Percentiles rank a stretch among this genome's conserved stretches.
Evolutionary conservation across 2,797 vertebrate genomes (phyloP).

Genomic region (Hyperoplus lanceolatus): DNA sequence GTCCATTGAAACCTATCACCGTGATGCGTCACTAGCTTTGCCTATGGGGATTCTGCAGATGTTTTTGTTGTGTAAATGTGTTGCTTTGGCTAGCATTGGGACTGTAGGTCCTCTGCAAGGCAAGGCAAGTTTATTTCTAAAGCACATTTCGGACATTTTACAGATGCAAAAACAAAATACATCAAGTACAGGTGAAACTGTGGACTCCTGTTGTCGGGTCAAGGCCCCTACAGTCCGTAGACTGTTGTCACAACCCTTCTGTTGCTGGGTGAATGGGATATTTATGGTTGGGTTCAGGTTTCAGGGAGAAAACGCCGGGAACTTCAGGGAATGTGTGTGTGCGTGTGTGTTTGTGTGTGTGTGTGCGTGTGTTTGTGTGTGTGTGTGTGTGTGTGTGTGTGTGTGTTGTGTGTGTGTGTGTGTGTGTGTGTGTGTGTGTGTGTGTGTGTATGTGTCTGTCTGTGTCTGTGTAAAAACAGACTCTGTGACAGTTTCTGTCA

Average conservation of each 20-base stretch:
- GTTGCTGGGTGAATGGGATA: constrained; percentile 77
- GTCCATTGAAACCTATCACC: constrained; percentile 6
- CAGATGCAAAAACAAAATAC: background rate
- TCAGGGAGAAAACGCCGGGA: constrained; percentile 46
- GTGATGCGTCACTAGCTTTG: background rate
- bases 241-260: constrained; percentile 61
- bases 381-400: constrained; percentile 1
- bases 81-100: too few relatives aligned
- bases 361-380: constrained; percentile 20
- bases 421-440: constrained; percentile 15
- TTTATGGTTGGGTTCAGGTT: constrained; percentile 73
- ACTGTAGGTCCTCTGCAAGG: too few relatives aligned
- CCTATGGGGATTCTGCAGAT: background rate
- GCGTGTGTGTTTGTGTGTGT: constrained; percentile 10
- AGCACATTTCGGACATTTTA: too few relatives aligned
- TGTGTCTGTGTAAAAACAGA: constrained; percentile 53
- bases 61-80: background rate
- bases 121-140: too few relatives aligned
- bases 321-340: constrained; percentile 50
- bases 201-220: constrained; percentile 39
- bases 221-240: constrained; percentile 30
- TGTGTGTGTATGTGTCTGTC: constrained; percentile 40
- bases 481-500: constrained; percentile 58
- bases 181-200: constrained; percentile 12
- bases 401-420: constrained; percentile 39